These are phyloP conservation scores for Meloidogyne chitwoodi DNA, from an alignment of 1,140 invertebrate species.

Conservation along the genomic window DNA sequence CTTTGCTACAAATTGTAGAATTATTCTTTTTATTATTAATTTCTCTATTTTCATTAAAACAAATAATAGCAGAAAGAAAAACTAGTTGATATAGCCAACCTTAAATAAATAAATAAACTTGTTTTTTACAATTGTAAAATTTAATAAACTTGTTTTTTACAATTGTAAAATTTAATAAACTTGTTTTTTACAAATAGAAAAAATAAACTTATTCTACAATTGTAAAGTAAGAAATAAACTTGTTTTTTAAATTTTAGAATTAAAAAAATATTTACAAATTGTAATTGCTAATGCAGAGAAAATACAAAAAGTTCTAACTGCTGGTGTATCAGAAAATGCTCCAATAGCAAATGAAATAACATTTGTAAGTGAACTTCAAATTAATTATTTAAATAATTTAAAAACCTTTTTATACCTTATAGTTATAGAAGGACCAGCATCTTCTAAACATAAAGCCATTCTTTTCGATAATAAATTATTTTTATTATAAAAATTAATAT, in stretches of 20 bases:
- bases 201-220: too few relatives aligned
- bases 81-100: constrained; percentile 75
- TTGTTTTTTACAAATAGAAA: too few relatives aligned
- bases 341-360: constrained; percentile 94
- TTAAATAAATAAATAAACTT: neutral
- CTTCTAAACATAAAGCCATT: constrained; percentile 80
- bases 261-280: constrained; percentile 67
- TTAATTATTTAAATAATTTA: neutral
- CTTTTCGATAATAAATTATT: constrained; percentile 71
- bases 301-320: constrained; percentile 86
- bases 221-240: too few relatives aligned
- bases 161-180: constrained; percentile 64
- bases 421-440: constrained; percentile 91
- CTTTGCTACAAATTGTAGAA: neutral
- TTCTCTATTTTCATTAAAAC: constrained; percentile 70
- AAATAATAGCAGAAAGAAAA: constrained; percentile 79
- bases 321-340: constrained; percentile 80
- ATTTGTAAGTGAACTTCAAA: constrained; percentile 73
- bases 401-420: constrained; percentile 70
- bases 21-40: neutral
- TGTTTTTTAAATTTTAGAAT: constrained; percentile 63
- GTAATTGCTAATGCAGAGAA: constrained; percentile 75
- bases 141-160: neutral
- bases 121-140: constrained; percentile 64
- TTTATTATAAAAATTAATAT: constrained; percentile 71